Evolutionary conservation across 1,140 invertebrate genomes (phyloP).

Genomic region (Pristionchus pacificus): DNA sequence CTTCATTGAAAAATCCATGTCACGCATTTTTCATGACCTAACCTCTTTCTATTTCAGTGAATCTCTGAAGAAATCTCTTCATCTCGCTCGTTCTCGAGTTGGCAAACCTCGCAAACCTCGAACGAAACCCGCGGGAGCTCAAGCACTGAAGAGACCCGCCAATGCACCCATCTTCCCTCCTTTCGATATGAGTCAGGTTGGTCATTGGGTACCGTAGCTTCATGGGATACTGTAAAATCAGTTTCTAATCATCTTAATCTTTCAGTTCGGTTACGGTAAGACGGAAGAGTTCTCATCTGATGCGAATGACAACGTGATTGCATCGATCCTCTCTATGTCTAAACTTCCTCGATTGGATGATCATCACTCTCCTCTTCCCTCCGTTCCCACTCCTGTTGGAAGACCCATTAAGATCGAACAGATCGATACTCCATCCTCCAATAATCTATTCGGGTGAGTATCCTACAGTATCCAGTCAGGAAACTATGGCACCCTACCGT

Average conservation of each 20-base stretch:
- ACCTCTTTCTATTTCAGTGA: constrained; percentile 8
- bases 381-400: too few relatives aligned
- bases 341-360: background rate
- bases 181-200: background rate
- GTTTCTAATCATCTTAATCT: too few relatives aligned
- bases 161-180: background rate
- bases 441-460: too few relatives aligned
- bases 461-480: too few relatives aligned
- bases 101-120: constrained; percentile 26
- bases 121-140: constrained; percentile 1
- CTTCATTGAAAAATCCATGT: too few relatives aligned
- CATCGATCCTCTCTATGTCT: background rate
- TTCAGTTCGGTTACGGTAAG: too few relatives aligned
- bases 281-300: background rate
- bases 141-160: constrained; percentile 13
- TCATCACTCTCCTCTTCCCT: background rate
- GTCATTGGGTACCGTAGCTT: too few relatives aligned
- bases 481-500: too few relatives aligned
- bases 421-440: too few relatives aligned
- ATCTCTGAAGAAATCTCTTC: constrained; percentile 19
- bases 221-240: too few relatives aligned
- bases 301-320: background rate
- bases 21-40: too few relatives aligned
- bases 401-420: too few relatives aligned
- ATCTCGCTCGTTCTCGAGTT: constrained; percentile 21